These are phyloP conservation scores for Acrocephalus kingi DNA, from an alignment of 2,113 vertebrate species.

Conservation along the genomic window DNA sequence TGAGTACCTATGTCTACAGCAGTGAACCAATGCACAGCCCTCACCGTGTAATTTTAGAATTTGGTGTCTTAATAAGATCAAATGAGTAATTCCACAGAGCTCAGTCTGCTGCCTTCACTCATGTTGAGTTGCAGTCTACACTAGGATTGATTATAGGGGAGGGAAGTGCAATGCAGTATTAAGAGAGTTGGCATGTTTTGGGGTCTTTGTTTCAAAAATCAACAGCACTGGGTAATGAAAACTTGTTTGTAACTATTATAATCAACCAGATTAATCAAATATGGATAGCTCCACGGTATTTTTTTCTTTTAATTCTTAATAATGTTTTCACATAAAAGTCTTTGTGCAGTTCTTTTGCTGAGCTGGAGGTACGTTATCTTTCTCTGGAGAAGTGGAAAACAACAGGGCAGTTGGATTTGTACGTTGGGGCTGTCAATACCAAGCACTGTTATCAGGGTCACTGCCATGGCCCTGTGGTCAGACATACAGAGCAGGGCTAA, in stretches of 20 bases:
- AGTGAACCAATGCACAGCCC: background rate
- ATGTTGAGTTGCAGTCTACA: background rate
- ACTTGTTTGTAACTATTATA: background rate
- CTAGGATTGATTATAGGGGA: conserved; percentile 32
- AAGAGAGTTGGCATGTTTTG: background rate
- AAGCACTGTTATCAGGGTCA: fast-evolving
- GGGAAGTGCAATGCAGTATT: background rate
- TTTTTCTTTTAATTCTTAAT: background rate
- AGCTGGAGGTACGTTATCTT: background rate
- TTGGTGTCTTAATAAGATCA: conserved; percentile 33
- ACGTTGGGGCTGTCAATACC: fast-evolving
- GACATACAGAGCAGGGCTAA: background rate
- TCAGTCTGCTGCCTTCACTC: background rate
- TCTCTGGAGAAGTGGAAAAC: background rate
- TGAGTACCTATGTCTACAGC: conserved; percentile 7
- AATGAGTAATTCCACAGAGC: conserved; percentile 63
- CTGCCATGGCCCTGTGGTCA: background rate
- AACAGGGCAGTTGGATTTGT: background rate
- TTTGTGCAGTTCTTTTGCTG: background rate
- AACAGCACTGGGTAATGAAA: background rate
- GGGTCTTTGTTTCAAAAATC: conserved; percentile 6
- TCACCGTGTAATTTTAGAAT: conserved; percentile 62
- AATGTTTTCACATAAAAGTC: background rate
- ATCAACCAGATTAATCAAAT: background rate
- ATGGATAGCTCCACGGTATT: background rate